Evolutionary conservation across 1,140 invertebrate genomes (phyloP).

Genomic region (Sarcophaga peregrina): DNA sequence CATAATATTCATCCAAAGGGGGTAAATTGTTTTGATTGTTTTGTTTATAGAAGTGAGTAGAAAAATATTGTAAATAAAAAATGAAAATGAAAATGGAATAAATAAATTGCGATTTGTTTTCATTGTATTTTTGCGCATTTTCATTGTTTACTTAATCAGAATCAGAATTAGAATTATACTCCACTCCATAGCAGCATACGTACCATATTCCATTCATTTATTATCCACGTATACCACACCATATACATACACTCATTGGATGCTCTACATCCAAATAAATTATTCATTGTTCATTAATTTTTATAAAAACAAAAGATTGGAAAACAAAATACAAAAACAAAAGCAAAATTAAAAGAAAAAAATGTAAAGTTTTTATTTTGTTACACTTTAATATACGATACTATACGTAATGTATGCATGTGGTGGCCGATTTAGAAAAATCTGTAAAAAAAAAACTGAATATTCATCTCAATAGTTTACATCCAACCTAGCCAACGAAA

Average conservation of each 20-base stretch:
- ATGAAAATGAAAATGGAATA: not conserved
- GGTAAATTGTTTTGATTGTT: slow-evolving; percentile 3
- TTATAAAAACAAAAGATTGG: not conserved
- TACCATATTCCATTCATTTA: no score
- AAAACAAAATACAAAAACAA: not conserved
- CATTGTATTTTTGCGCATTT: slow-evolving; percentile 21
- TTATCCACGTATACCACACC: no score
- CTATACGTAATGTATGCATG: no score
- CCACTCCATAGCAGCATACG: no score
- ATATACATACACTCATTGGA: not conserved
- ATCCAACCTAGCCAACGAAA: no score
- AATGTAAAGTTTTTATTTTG: not conserved
- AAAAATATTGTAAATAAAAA: not conserved
- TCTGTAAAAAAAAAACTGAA: no score
- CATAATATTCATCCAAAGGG: not conserved
- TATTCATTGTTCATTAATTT: slow-evolving; percentile 20
- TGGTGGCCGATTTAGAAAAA: no score
- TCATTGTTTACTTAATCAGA: slow-evolving; percentile 11
- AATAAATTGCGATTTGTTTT: slow-evolving; percentile 4
- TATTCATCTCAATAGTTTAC: no score
- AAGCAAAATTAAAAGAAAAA: not conserved
- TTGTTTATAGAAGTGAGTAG: slow-evolving; percentile 17
- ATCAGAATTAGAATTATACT: not conserved
- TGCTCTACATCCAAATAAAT: slow-evolving; percentile 4
- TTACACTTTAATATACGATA: no score